Percentiles rank a stretch among this genome's conserved stretches.
Evolutionary conservation across 2,113 vertebrate species (phyloP).

Genomic region (Ramphastos sulfuratus): DNA sequence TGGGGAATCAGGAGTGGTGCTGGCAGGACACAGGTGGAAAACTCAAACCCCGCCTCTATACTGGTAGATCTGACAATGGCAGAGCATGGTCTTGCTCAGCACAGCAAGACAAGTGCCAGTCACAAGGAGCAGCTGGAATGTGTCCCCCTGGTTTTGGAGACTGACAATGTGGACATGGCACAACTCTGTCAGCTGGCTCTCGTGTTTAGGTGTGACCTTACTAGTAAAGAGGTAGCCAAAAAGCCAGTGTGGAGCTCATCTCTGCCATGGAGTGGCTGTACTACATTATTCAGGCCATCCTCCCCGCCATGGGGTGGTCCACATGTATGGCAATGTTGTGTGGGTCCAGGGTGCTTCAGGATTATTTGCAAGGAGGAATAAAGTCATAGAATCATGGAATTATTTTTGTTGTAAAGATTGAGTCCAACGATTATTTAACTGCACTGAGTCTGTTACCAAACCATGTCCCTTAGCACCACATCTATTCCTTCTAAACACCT

Average conservation of each 20-base stretch:
- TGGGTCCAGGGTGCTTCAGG: background rate
- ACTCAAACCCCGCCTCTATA: background rate
- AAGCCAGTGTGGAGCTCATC: background rate
- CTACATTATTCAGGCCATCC: background rate
- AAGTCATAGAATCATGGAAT: too few species aligned
- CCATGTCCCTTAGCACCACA: too few species aligned
- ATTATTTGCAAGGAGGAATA: background rate
- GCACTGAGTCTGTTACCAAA: too few species aligned
- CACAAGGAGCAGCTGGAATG: background rate
- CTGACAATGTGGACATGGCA: background rate
- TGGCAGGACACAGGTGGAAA: background rate
- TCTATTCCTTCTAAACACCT: too few species aligned
- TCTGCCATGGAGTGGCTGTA: background rate
- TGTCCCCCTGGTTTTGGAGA: background rate
- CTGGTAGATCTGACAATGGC: background rate
- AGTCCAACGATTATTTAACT: too few species aligned
- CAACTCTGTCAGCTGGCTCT: background rate
- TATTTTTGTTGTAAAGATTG: too few species aligned
- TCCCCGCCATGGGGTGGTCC: background rate
- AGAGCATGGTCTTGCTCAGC: background rate
- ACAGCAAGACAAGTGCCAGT: background rate
- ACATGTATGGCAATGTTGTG: background rate
- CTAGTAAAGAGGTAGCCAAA: background rate
- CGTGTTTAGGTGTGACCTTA: accelerated
- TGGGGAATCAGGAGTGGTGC: background rate